A percentile compares a stretch with the other conserved stretches of the same genome.
phyloP scores from a whole-genome alignment of 2,797 vertebrate species.

The Propithecus perrieri region DNA sequence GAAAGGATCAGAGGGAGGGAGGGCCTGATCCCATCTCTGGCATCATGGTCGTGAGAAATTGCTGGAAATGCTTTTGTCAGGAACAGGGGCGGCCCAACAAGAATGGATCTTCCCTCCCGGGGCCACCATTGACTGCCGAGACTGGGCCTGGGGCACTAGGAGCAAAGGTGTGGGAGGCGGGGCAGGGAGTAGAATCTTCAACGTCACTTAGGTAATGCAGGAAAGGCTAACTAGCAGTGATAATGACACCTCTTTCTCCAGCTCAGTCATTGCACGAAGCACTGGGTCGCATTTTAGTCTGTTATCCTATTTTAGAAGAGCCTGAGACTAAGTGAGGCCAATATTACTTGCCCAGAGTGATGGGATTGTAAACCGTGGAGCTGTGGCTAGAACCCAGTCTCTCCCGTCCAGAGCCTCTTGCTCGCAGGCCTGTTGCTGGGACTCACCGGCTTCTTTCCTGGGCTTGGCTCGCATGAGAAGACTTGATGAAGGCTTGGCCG shows the following conservation, averaged over 20 bases:
- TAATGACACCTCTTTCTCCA: neutral
- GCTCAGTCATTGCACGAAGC: neutral
- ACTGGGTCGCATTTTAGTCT: fast-evolving
- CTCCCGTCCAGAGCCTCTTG: neutral
- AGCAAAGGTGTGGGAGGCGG: neutral
- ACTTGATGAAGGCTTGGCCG: neutral
- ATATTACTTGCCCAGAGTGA: too few species aligned
- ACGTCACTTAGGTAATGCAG: neutral
- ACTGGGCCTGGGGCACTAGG: neutral
- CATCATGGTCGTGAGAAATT: neutral
- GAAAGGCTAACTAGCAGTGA: neutral
- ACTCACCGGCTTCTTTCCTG: neutral
- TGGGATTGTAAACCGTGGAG: neutral
- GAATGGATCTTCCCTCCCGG: neutral
- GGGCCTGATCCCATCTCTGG: neutral
- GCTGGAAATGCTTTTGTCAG: neutral
- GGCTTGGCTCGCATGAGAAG: neutral
- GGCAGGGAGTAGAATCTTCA: neutral
- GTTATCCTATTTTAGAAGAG: neutral
- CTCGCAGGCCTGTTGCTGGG: neutral
- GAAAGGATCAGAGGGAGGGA: neutral
- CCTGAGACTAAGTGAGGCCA: neutral
- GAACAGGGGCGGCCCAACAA: neutral
- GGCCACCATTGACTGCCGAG: neutral
- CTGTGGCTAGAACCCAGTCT: neutral